Evolutionary conservation across 2,888 invertebrate species (phyloP), one percentile per base, ranked within the genome.

Genomic region (Pyralis farinalis): DNA sequence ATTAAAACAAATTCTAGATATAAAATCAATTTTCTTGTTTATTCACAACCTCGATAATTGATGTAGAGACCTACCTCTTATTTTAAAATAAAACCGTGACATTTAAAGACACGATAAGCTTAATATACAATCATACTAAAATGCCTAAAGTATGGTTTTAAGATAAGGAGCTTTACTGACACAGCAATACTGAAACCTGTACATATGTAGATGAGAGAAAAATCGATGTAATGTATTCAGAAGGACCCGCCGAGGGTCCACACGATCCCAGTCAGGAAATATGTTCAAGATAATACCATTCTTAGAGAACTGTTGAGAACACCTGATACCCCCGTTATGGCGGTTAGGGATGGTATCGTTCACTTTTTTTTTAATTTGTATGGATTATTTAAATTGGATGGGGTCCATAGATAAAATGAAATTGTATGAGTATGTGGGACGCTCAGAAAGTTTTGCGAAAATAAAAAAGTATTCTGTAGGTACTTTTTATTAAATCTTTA

Each of bases 221-320:
- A 66, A 65, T 56, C 58, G 56, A 69, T 70, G 68, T 25, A 84
- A 85, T 87, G 79, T 84, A 86, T 86, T 82, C 85, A 55, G 71
- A 80, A 68, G 73, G 66, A 79, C 48, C 16, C 16, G 46, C 34
- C 43, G 53, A 51, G 55, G 55, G 71, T 59, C 56, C 54, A 61
- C 66, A 65, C 71, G 69, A 71, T 73, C 82, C 73, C 67, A 59
- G 59, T 65, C 60, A 73, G 64, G 63, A 77, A 81, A 84, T 81
- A 84, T 83, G 80, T 80, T 76, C 53, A 62, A 73, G 74, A 80
- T 83, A 81, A 85, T 81, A 77, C 72, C 64, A 71, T 76, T 79
- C 72, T 72, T 66, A 68, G 64, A 70, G 75, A 82, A 77, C 82
- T 71, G 70, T 86, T 80, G 63, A 59, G 56, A 60, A 77, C 87